Evolutionary conservation across 1,140 invertebrate genomes (phyloP), one percentile per base, ranked within the genome.

Genomic region (Aphidius gifuensis): DNA sequence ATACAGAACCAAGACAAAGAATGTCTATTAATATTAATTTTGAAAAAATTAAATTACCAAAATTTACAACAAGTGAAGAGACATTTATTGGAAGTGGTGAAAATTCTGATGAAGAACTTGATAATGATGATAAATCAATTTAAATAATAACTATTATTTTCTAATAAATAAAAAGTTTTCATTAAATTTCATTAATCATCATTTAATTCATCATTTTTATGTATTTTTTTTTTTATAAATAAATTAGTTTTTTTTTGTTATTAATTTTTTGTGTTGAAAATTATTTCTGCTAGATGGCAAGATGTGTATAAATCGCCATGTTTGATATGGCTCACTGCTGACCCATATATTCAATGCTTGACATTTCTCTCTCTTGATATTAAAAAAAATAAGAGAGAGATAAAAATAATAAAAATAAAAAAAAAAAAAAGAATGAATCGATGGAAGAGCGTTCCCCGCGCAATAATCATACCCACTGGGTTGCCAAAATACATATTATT

Each of bases 11-110:
- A 3, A 32, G n/a, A 45, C 58, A 69, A 59, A 60, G 60, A 60
- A 65, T 74, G 56, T 71, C 70, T 4, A 67, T 73, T 5, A 65
- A 61, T 42, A 43, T 69, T 48, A 58, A 61, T 43, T 23, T 65
- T 5, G 21, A n/a, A 5, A 39, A 23, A 3, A 40, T 50, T 21
- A 54, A 55, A 44, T 39, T 66, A 9, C 67, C 64, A 9, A 56
- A 54, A 11, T 66, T 68, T n/a, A 61, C 60, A 2, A 45, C 16
- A 47, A 45, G 54, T 6, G 59, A 62, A 23, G 79, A 81, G 56
- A 78, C 80, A 69, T 81, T 80, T 64, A 42, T 71, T 23, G 77
- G 77, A 4, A 79, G 71, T 53, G 79, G 79, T 40, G 78, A 81
- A 66, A 80, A 81, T 67, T 80, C 77, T 0, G 78, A 79, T 46